Conservation (phyloP, 1,140 invertebrate species). For the Chrysoperla carnea region DNA sequence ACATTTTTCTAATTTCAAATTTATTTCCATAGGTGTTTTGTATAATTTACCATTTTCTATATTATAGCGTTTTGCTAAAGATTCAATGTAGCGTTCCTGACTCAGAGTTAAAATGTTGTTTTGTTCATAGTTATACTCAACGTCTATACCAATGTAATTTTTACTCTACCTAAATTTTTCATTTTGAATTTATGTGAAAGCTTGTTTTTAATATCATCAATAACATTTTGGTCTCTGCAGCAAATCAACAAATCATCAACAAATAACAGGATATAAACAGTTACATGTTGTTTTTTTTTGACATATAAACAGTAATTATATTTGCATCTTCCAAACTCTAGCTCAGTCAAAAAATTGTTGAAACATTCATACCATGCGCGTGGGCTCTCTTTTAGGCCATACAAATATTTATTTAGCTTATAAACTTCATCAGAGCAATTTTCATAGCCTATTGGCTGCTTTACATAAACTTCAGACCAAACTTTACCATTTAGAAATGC, state of each 20-base stretch:
- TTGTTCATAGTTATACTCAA: slow-evolving; percentile 7
- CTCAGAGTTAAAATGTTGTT: slow-evolving; percentile 4
- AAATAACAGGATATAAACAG: slow-evolving; percentile 4
- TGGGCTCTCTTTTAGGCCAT: slow-evolving; percentile 16
- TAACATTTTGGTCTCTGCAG: neutral
- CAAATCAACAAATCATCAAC: slow-evolving; percentile 7
- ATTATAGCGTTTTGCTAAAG: slow-evolving; percentile 4
- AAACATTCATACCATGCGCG: slow-evolving; percentile 13
- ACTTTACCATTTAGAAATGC: too few relatives aligned
- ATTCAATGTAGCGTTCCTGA: slow-evolving; percentile 6
- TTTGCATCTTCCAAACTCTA: slow-evolving; percentile 6
- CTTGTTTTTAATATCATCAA: slow-evolving; percentile 1
- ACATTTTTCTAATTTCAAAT: slow-evolving; percentile 19
- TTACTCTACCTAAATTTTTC: slow-evolving; percentile 7
- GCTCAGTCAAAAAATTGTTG: slow-evolving; percentile 4
- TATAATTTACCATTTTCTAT: slow-evolving; percentile 9
- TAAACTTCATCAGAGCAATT: too few relatives aligned
- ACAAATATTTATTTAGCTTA: slow-evolving; percentile 13
- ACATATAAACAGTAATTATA: slow-evolving; percentile 8
- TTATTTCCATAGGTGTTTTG: slow-evolving; percentile 22
- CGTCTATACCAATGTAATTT: slow-evolving; percentile 10
- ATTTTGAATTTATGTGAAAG: slow-evolving; percentile 4
- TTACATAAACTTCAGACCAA: too few relatives aligned
- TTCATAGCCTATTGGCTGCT: too few relatives aligned
- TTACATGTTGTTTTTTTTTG: neutral